Percentiles rank a stretch among this genome's conserved stretches.
Conservation (phyloP, 2,113 vertebrate species). For the Lutjanus erythropterus region DNA sequence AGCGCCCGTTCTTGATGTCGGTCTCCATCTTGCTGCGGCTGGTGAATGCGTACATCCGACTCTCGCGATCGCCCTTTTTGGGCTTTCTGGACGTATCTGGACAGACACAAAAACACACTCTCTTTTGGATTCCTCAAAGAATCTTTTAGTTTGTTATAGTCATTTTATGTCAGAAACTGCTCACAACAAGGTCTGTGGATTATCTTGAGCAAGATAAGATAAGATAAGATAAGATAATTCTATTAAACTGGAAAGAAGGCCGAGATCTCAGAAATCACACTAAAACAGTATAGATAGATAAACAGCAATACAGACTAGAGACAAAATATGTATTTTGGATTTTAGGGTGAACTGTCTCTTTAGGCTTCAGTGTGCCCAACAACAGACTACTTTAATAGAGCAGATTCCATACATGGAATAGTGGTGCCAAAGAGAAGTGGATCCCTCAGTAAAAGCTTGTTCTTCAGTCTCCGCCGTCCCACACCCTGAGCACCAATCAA, state of each 20-base stretch:
- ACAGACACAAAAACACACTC: neutral
- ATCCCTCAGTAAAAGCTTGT: slow-evolving; percentile 92
- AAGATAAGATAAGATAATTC: too few species aligned
- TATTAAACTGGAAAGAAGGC: too few species aligned
- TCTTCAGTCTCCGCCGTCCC: slow-evolving; percentile 94
- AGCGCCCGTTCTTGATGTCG: slow-evolving; percentile 92
- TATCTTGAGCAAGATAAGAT: too few species aligned
- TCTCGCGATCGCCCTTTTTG: slow-evolving; percentile 90
- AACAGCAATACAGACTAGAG: too few species aligned
- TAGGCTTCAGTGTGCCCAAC: too few species aligned
- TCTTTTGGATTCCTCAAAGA: neutral
- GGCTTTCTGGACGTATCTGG: slow-evolving; percentile 94
- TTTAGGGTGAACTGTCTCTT: too few species aligned
- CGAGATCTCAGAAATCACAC: too few species aligned
- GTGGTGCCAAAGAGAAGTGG: slow-evolving; percentile 93
- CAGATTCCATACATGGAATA: slow-evolving; percentile 88
- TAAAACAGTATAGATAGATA: too few species aligned
- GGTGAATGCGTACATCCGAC: slow-evolving; percentile 92
- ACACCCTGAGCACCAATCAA: slow-evolving; percentile 96
- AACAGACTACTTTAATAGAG: neutral
- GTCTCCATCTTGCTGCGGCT: slow-evolving; percentile 94
- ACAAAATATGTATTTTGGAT: too few species aligned
- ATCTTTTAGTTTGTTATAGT: neutral
- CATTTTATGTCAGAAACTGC: neutral
- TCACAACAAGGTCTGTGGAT: too few species aligned